These are phyloP conservation scores for Galerucella pusilla DNA, from an alignment of 2,888 invertebrate species.

Conservation along the genomic window DNA sequence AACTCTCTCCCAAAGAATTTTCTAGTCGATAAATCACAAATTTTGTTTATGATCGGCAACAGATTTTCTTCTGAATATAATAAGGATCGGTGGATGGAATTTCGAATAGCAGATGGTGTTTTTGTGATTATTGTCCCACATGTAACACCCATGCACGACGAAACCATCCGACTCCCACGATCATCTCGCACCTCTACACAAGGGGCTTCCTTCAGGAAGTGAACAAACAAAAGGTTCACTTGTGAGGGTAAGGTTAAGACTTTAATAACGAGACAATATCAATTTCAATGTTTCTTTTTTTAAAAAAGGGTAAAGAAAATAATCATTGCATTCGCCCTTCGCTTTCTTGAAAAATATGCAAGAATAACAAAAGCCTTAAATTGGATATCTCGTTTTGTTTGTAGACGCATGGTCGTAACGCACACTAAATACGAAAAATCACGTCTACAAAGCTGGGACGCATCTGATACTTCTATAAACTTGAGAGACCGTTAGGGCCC, in stretches of 20 bases:
- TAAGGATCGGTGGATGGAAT: not conserved
- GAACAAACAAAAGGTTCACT: not conserved
- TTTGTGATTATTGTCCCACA: constrained; percentile 10
- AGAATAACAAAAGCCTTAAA: no score
- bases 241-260: not conserved
- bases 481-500: not conserved
- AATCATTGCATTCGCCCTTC: not conserved
- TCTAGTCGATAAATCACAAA: constrained; percentile 6
- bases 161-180: constrained; percentile 1
- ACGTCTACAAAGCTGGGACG: not conserved
- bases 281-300: not conserved
- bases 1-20: not conserved
- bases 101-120: constrained; percentile 5
- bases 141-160: constrained; percentile 12
- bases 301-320: not conserved
- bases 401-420: not conserved
- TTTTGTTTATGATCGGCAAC: not conserved
- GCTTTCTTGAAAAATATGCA: no score
- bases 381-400: no score
- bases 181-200: constrained; percentile 1
- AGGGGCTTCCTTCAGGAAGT: constrained; percentile 4
- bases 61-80: constrained; percentile 3
- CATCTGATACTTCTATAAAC: constrained; percentile 10
- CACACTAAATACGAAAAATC: not conserved
- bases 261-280: not conserved